Percentiles rank a stretch among this genome's conserved stretches.
Evolutionary conservation across 2,888 invertebrate species (phyloP).

Genomic region (Celastrina argiolus): DNA sequence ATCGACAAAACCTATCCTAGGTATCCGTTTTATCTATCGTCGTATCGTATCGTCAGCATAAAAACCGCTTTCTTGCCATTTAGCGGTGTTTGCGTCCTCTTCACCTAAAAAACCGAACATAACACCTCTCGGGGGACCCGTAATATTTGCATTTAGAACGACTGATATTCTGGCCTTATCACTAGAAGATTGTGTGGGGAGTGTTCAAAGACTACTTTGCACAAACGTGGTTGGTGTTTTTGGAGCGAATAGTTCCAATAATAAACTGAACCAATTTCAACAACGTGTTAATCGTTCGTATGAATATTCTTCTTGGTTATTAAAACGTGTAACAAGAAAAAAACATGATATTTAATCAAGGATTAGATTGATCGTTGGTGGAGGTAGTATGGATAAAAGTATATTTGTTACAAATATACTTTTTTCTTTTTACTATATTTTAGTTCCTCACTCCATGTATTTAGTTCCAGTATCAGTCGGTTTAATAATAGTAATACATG

Average conservation of each 20-base stretch:
- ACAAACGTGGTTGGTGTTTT: neutral
- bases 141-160: conserved; percentile 77
- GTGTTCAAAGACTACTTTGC: conserved; percentile 55
- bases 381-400: too few relatives aligned
- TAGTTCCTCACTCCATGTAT: too few relatives aligned
- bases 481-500: too few relatives aligned
- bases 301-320: too few relatives aligned
- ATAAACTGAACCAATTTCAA: too few relatives aligned
- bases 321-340: too few relatives aligned
- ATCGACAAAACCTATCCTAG: conserved; percentile 43
- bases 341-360: too few relatives aligned
- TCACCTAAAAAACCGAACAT: conserved; percentile 70
- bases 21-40: conserved; percentile 69
- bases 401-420: too few relatives aligned
- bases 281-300: too few relatives aligned
- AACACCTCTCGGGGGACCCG: conserved; percentile 72
- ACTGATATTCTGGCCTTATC: conserved; percentile 75
- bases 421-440: too few relatives aligned
- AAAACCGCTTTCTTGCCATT: conserved; percentile 70
- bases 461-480: too few relatives aligned
- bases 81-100: conserved; percentile 71
- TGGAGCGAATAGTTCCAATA: neutral
- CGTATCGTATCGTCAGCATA: conserved; percentile 66
- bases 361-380: too few relatives aligned
- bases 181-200: conserved; percentile 67